Evolutionary conservation across 2,888 invertebrate species (phyloP).

Genomic region (Lamproptera curius): DNA sequence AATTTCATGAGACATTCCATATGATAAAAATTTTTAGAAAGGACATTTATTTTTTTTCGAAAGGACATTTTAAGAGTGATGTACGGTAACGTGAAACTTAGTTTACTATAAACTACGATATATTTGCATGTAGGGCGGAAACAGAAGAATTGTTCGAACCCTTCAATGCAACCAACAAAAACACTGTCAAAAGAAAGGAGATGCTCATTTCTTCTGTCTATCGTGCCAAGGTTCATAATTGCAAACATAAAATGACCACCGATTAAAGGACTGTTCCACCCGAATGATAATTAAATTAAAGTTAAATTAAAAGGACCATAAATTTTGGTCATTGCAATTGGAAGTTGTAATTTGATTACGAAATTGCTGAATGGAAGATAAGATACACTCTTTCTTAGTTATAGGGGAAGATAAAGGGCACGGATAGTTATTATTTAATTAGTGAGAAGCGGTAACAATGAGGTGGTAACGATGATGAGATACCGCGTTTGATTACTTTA

Average conservation of each 20-base stretch:
- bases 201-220: constrained; percentile 2
- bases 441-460: no score
- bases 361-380: constrained; percentile 14
- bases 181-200: constrained; percentile 2
- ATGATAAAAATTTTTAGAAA: constrained; percentile 3
- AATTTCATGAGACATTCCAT: constrained; percentile 26
- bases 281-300: constrained; percentile 26
- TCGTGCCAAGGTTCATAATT: constrained; percentile 17
- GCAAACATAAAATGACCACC: constrained; percentile 19
- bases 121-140: constrained; percentile 37
- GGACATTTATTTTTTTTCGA: no score
- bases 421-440: no score
- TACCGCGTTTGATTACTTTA: no score
- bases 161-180: constrained; percentile 19
- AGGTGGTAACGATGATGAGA: no score
- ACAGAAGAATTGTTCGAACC: constrained; percentile 28
- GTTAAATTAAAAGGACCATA: constrained; percentile 26
- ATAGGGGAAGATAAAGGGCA: not conserved
- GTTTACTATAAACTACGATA: no score
- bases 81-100: no score
- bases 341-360: constrained; percentile 25
- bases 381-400: constrained; percentile 14
- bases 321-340: constrained; percentile 25
- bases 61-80: no score
- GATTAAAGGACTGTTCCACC: constrained; percentile 19